These are phyloP conservation scores for Imbricaverruca yamaguchii DNA, from an alignment of 2,888 invertebrate genomes.

Conservation along the genomic window DNA sequence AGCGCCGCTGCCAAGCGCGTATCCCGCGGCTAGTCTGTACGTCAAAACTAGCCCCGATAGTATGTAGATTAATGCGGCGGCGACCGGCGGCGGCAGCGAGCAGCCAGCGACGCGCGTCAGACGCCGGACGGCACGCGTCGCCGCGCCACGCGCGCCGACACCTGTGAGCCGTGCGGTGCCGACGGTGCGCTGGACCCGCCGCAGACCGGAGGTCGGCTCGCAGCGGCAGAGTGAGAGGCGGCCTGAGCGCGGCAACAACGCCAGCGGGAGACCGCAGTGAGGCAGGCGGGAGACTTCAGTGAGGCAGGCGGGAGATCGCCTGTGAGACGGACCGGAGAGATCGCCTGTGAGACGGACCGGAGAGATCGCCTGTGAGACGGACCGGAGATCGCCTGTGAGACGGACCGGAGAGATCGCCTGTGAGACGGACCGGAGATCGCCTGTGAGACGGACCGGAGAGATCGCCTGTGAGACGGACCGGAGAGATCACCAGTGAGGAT, in stretches of 20 bases:
- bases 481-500: too few relatives aligned
- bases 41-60: conserved; percentile 20
- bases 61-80: conserved; percentile 14
- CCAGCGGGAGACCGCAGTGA: too few relatives aligned
- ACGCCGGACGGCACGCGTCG: not conserved
- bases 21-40: not conserved
- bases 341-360: not conserved
- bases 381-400: not conserved
- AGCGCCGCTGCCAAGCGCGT: not conserved
- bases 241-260: too few relatives aligned
- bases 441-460: too few relatives aligned
- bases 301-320: not conserved
- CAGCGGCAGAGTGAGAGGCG: not conserved
- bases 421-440: not conserved
- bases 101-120: not conserved
- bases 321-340: not conserved
- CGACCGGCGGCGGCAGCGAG: not conserved
- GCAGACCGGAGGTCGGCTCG: too few relatives aligned
- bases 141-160: not conserved
- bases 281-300: not conserved
- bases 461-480: too few relatives aligned
- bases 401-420: not conserved
- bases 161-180: not conserved
- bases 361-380: not conserved
- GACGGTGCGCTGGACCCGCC: too few relatives aligned